A percentile compares a stretch with the other conserved stretches of the same genome.
Conservation (phyloP, 2,888 invertebrate species). For the Lomographa bimaculata region DNA sequence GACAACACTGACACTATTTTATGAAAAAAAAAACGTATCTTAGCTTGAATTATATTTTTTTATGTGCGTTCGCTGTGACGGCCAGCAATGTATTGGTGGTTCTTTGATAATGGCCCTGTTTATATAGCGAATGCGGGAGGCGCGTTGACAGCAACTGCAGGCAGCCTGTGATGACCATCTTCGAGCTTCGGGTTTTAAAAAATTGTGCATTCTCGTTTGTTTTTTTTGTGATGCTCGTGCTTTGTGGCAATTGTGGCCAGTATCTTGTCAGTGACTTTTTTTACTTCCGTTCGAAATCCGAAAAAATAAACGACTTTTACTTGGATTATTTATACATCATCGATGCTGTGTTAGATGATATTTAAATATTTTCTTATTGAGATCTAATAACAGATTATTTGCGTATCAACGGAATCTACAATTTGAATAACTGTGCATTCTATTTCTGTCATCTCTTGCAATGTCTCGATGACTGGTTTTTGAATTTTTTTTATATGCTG, state of each 20-base stretch:
- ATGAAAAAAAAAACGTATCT: conserved; percentile 42
- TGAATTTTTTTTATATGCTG: too few species aligned
- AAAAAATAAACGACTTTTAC: too few species aligned
- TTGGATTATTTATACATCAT: conserved; percentile 3
- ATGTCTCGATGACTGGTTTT: too few species aligned
- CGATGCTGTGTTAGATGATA: too few species aligned
- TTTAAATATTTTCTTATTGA: too few species aligned
- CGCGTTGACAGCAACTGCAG: conserved; percentile 59
- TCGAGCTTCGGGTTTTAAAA: conserved; percentile 44
- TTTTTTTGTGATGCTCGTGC: conserved; percentile 19
- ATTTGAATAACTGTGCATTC: too few species aligned
- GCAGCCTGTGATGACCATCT: conserved; percentile 57
- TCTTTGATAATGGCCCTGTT: conserved; percentile 64
- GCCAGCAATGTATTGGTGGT: conserved; percentile 75
- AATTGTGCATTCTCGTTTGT: conserved; percentile 26
- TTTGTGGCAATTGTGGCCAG: conserved; percentile 9
- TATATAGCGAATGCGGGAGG: conserved; percentile 64
- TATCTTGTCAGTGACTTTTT: conserved; percentile 12
- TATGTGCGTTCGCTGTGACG: conserved; percentile 69
- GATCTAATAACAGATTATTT: too few species aligned
- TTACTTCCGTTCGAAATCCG: conserved; percentile 13
- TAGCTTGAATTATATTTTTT: conserved; percentile 40
- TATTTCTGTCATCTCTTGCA: too few species aligned
- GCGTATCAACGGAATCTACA: too few species aligned
- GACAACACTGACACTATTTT: conserved; percentile 65